These are phyloP conservation scores for Macroramphosus scolopax DNA, from an alignment of 2,797 vertebrate genomes.

Conservation along the genomic window DNA sequence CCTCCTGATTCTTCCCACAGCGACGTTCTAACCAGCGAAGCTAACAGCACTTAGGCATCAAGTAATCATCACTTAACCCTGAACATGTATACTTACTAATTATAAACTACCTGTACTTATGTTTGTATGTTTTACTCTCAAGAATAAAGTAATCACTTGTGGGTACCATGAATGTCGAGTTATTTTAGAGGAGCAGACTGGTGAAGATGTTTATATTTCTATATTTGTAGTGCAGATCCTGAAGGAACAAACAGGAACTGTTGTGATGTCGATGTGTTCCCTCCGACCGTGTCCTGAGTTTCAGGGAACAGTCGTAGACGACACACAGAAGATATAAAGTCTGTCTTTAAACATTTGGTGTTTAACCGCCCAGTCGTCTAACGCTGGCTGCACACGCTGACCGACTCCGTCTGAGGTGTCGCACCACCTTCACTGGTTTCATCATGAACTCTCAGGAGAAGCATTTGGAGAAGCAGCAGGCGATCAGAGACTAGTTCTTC, in stretches of 20 bases:
- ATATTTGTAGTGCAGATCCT: slow-evolving; percentile 3
- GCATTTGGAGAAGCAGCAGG: not conserved
- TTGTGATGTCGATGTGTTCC: too few species aligned
- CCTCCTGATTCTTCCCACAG: slow-evolving; percentile 16
- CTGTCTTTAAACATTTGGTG: too few species aligned
- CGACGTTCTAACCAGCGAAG: slow-evolving; percentile 43
- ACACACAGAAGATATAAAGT: too few species aligned
- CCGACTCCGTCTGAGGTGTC: too few species aligned
- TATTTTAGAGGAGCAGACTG: slow-evolving; percentile 53
- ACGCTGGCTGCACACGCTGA: too few species aligned
- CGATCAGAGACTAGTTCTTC: slow-evolving; percentile 5
- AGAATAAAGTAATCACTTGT: slow-evolving; percentile 81
- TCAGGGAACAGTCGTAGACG: too few species aligned
- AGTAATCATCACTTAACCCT: slow-evolving; percentile 64
- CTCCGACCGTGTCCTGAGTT: too few species aligned
- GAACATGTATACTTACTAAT: slow-evolving; percentile 75
- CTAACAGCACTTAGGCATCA: slow-evolving; percentile 56
- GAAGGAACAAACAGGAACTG: not conserved
- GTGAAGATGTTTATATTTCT: too few species aligned
- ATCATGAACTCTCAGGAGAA: too few species aligned
- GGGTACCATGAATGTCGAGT: slow-evolving; percentile 78
- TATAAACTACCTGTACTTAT: slow-evolving; percentile 74
- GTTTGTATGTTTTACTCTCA: slow-evolving; percentile 77
- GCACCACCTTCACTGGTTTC: too few species aligned
- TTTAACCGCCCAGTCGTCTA: too few species aligned